Evolutionary conservation across 2,113 vertebrate species (phyloP), one percentile per base, ranked within the genome.

Genomic region (Osmerus eperlanus): DNA sequence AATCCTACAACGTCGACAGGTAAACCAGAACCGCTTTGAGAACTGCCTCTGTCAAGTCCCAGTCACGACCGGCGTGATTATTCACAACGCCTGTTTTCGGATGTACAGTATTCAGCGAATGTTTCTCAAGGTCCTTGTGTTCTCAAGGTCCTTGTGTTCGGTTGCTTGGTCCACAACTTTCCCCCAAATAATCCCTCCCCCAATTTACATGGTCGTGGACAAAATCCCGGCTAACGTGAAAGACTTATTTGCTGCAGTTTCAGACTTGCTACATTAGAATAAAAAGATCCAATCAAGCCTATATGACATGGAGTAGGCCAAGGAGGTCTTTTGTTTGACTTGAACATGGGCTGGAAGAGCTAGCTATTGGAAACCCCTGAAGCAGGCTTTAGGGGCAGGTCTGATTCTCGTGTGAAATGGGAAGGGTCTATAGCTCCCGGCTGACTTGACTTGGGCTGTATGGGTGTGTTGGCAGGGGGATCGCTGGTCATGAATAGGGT

Each of bases 341-440:
- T 85, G 87, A 86, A 89, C 88, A 89, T 88, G 88, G 86, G 77
- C 80, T 87, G 82, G 86, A 90, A 84, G 88, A 75, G 85, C 82
- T 72, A 81, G 78, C 90, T 87, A 89, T 90, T 91, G 88, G 91
- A 90, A 90, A 90, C 89, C 91, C 90, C 88, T 91, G 90, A 91
- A 90, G 88, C 90, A 91, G 91, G 89, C 88, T 90, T 90, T 89
- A 89, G 89, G 89, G 91, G 91, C 88, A 89, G 90, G 89, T 87
- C 88, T 86, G 90, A 89, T 92, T 91, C 89, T 92, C 89, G 87
- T 91, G 91, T 92, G 91, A 91, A 91, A 91, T 90, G 89, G 89
- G 88, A 72, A 88, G 89, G 86, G 85, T 91, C 86, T 91, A 90
- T 90, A 90, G 87, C 88, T 88, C 85, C 90, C 87, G 88, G 89